phyloP scores from a whole-genome alignment of 2,888 invertebrate species.

The Hesperia comma region DNA sequence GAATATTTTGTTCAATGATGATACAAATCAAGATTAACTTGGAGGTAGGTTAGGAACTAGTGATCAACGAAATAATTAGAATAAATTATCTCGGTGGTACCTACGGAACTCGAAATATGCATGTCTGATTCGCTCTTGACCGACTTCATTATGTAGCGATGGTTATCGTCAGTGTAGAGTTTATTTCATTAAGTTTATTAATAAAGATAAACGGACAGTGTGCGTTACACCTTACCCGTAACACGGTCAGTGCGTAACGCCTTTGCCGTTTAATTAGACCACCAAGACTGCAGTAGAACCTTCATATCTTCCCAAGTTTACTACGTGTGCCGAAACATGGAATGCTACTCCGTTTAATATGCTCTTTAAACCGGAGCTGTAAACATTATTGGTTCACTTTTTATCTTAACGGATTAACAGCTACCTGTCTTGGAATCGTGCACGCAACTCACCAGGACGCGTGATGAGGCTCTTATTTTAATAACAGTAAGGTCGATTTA shows the following conservation, averaged over 20 bases:
- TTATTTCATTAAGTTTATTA: too few relatives aligned
- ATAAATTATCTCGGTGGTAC: too few relatives aligned
- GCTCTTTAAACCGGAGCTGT: conserved; percentile 39
- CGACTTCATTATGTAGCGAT: too few relatives aligned
- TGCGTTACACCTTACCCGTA: background rate
- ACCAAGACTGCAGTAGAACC: conserved; percentile 15
- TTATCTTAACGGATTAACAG: conserved; percentile 71
- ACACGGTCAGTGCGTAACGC: background rate
- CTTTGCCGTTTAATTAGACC: conserved; percentile 30
- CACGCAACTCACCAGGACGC: background rate
- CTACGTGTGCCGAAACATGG: conserved; percentile 63
- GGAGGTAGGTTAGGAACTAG: too few relatives aligned
- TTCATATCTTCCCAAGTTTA: conserved; percentile 37
- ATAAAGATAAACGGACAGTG: too few relatives aligned
- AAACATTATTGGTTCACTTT: conserved; percentile 42
- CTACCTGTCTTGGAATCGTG: conserved; percentile 66
- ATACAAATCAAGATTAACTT: too few relatives aligned
- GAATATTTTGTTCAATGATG: too few relatives aligned
- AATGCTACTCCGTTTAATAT: conserved; percentile 64
- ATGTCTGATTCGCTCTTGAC: too few relatives aligned
- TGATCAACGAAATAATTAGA: too few relatives aligned
- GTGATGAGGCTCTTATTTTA: background rate
- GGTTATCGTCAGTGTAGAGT: too few relatives aligned
- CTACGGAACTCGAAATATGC: too few relatives aligned
- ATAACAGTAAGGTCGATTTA: background rate